Conservation (phyloP, 2,797 vertebrate species). For the Sebastes iracundus region DNA sequence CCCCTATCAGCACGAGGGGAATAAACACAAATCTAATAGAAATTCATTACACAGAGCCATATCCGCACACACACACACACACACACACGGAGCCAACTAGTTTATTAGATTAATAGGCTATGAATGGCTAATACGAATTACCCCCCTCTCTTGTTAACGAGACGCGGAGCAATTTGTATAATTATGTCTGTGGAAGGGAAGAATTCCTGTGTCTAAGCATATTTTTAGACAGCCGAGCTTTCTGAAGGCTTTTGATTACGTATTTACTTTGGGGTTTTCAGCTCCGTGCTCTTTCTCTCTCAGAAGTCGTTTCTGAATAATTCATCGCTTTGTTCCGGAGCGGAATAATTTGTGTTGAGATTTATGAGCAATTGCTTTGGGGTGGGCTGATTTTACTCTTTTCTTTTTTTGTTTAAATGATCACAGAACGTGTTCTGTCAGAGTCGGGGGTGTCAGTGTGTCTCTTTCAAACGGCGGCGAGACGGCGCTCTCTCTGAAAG, state of each 20-base stretch:
- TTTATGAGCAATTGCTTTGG: slow-evolving; percentile 70
- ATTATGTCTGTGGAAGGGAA: slow-evolving; percentile 79
- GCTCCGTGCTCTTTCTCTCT: slow-evolving; percentile 65
- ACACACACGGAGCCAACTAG: slow-evolving; percentile 71
- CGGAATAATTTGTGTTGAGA: slow-evolving; percentile 75
- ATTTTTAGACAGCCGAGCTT: slow-evolving; percentile 74
- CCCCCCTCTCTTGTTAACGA: slow-evolving; percentile 81
- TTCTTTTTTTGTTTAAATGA: slow-evolving; percentile 37
- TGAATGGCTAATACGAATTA: slow-evolving; percentile 85
- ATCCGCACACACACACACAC: slow-evolving; percentile 56
- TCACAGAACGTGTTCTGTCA: slow-evolving; percentile 59
- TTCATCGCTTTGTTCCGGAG: slow-evolving; percentile 77
- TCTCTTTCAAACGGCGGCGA: slow-evolving; percentile 35
- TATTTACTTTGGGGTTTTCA: slow-evolving; percentile 77
- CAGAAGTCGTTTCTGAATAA: slow-evolving; percentile 76
- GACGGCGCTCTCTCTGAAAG: not conserved
- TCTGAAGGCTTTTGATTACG: slow-evolving; percentile 76
- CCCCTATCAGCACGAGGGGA: slow-evolving; percentile 86
- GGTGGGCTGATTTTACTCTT: slow-evolving; percentile 52
- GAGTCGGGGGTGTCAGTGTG: slow-evolving; percentile 29
- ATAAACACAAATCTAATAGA: slow-evolving; percentile 90
- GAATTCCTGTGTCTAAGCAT: slow-evolving; percentile 82
- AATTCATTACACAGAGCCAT: slow-evolving; percentile 82
- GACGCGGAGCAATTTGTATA: slow-evolving; percentile 83
- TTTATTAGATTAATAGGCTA: slow-evolving; percentile 85